Evolutionary conservation across 2,888 invertebrate species (phyloP).

Genomic region (Entomobrya multifasciata): DNA sequence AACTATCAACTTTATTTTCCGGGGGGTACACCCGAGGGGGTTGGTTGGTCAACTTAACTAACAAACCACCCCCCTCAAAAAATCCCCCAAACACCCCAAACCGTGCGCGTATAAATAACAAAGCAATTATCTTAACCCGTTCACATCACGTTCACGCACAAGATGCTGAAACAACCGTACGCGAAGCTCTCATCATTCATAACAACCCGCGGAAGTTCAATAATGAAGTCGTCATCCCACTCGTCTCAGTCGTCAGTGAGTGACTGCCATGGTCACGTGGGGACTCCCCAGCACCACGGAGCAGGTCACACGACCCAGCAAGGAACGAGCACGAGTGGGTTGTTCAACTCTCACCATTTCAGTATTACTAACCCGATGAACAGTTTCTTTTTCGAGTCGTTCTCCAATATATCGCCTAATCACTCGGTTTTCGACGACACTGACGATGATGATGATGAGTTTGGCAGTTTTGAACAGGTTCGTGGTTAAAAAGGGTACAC

Average conservation of each 20-base stretch:
- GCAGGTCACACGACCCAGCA: background rate
- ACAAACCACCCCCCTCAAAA: too few relatives aligned
- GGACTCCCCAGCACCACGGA: too few relatives aligned
- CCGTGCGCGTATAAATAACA: background rate
- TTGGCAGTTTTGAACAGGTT: conserved; percentile 63
- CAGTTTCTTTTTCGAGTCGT: conserved; percentile 60
- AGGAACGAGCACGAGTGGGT: conserved; percentile 34
- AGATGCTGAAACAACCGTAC: conserved; percentile 98
- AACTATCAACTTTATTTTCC: too few relatives aligned
- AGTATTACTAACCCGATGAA: conserved; percentile 64
- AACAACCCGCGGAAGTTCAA: conserved; percentile 86
- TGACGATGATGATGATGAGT: conserved; percentile 71
- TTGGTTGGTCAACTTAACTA: too few relatives aligned
- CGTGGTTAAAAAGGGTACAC: background rate
- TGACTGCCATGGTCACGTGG: conserved; percentile 22
- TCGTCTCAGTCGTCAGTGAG: conserved; percentile 56
- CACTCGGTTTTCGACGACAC: conserved; percentile 62
- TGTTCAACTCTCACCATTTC: conserved; percentile 63
- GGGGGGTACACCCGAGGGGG: too few relatives aligned
- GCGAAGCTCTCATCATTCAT: conserved; percentile 97
- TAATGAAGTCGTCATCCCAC: conserved; percentile 55
- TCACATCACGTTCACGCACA: too few relatives aligned
- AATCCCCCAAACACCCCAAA: background rate
- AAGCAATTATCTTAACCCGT: too few relatives aligned
- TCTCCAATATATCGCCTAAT: conserved; percentile 61